phyloP scores from a whole-genome alignment of 1,140 invertebrate species.

The Carposina sasakii region DNA sequence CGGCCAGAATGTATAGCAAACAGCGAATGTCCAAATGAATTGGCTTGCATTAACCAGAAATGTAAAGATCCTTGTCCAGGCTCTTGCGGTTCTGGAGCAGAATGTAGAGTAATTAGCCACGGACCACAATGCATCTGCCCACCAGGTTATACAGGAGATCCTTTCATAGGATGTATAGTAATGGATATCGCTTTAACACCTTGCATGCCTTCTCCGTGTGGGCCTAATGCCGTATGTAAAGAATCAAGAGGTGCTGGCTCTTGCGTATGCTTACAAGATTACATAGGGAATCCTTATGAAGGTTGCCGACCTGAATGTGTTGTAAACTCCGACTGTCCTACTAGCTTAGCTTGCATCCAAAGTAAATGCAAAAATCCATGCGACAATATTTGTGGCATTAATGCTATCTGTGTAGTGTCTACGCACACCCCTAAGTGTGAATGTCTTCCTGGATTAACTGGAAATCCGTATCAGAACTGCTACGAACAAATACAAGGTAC shows the following conservation, averaged over 20 bases:
- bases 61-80: conserved; percentile 83
- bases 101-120: conserved; percentile 80
- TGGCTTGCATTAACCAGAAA: conserved; percentile 82
- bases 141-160: conserved; percentile 73
- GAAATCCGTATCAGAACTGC: conserved; percentile 73
- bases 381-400: conserved; percentile 77
- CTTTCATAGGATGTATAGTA: conserved; percentile 74
- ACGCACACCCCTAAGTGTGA: conserved; percentile 74
- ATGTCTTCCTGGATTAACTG: conserved; percentile 73
- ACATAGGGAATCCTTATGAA: conserved; percentile 77
- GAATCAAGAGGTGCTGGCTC: conserved; percentile 74
- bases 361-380: conserved; percentile 79
- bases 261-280: conserved; percentile 77
- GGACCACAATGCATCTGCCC: conserved; percentile 79
- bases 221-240: conserved; percentile 77
- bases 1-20: conserved; percentile 82
- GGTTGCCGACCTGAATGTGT: conserved; percentile 80
- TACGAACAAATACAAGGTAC: conserved; percentile 38
- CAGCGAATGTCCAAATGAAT: conserved; percentile 80
- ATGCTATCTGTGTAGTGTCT: conserved; percentile 76
- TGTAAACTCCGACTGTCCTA: conserved; percentile 74
- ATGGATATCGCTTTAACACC: conserved; percentile 65
- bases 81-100: conserved; percentile 79
- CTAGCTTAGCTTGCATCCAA: conserved; percentile 75
- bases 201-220: conserved; percentile 81